A percentile compares a stretch with the other conserved stretches of the same genome.
Evolutionary conservation across 2,113 vertebrate genomes (phyloP).

Genomic region (Sinocyclocheilus grahami): DNA sequence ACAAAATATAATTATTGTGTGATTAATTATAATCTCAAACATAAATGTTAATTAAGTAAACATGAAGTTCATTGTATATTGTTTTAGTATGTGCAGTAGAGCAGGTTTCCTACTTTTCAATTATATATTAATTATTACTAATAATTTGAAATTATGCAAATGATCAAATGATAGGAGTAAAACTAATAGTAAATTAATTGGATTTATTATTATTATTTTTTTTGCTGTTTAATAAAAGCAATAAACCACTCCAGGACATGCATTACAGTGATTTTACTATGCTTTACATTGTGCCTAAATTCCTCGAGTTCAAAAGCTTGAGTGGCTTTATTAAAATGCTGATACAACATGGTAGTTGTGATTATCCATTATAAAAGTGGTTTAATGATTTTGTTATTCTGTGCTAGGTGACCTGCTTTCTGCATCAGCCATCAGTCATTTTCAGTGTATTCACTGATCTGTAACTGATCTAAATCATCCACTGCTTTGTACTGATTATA

Average conservation of each 20-base stretch:
- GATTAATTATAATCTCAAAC: too few relatives aligned
- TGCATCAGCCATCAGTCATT: conserved; percentile 10
- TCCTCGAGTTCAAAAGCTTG: background rate
- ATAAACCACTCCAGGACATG: background rate
- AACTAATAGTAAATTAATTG: too few relatives aligned
- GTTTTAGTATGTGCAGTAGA: too few relatives aligned
- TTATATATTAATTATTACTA: background rate
- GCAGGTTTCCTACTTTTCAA: too few relatives aligned
- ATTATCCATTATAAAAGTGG: background rate
- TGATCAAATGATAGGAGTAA: background rate
- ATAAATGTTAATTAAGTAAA: too few relatives aligned
- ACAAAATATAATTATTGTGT: too few relatives aligned
- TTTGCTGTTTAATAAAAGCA: background rate
- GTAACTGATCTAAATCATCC: conserved; percentile 10
- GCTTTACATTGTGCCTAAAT: background rate
- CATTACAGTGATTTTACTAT: background rate
- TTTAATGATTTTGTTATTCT: conserved; percentile 7
- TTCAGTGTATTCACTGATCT: background rate
- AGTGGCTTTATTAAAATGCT: background rate
- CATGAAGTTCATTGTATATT: too few relatives aligned
- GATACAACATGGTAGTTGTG: background rate
- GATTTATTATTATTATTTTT: too few relatives aligned
- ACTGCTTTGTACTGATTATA: conserved; percentile 11
- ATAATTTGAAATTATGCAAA: background rate
- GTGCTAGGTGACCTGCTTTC: background rate